Conservation (phyloP, 2,888 invertebrate genomes). For the Zaprionus bogoriensis region DNA sequence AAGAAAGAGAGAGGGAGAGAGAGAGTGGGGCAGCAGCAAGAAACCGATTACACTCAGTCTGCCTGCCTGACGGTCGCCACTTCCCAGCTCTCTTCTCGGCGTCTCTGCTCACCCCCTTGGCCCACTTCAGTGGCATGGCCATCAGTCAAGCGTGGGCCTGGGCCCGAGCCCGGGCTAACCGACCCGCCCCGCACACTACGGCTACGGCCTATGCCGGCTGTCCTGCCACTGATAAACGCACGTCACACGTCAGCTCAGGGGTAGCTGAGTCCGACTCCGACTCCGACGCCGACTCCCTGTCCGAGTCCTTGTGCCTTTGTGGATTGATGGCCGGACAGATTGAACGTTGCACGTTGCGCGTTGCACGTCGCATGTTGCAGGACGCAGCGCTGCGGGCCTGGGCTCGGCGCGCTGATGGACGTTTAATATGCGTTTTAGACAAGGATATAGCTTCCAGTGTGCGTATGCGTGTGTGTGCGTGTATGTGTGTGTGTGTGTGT, state of each 20-base stretch:
- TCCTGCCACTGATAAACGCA: conserved; percentile 72
- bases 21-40: not conserved
- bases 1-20: not conserved
- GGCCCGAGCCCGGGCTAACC: too few relatives aligned
- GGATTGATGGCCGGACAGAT: conserved; percentile 66
- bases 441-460: conserved; percentile 34
- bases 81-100: too few relatives aligned
- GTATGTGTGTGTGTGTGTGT: conserved; percentile 22
- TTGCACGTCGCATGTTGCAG: not conserved
- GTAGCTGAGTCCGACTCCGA: conserved; percentile 13
- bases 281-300: not conserved
- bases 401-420: conserved; percentile 55
- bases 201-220: conserved; percentile 6
- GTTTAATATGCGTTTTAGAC: conserved; percentile 71
- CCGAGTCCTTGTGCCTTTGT: conserved; percentile 53
- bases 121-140: conserved; percentile 13
- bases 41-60: too few relatives aligned
- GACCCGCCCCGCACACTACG: too few relatives aligned
- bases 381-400: conserved; percentile 1
- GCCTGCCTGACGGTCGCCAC: too few relatives aligned
- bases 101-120: not conserved
- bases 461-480: conserved; percentile 18
- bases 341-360: conserved; percentile 51
- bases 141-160: conserved; percentile 45
- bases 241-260: conserved; percentile 66